phyloP scores from a whole-genome alignment of 1,140 invertebrate species.

The Rhyacophila brunnea region DNA sequence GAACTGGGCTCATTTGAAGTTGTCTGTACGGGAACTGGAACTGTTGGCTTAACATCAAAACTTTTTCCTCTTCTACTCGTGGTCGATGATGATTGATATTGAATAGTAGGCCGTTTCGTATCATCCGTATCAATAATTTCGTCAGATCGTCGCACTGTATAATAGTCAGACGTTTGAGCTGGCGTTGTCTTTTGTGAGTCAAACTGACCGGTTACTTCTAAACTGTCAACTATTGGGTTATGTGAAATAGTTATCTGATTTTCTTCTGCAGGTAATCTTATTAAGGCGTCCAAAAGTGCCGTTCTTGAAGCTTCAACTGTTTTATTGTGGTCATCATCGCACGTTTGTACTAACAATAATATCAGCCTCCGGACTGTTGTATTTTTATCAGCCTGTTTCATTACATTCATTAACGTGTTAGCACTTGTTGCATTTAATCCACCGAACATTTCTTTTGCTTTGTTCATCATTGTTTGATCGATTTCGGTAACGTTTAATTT shows the following conservation, averaged over 20 bases:
- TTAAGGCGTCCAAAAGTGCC: conserved; percentile 64
- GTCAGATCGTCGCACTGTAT: conserved; percentile 41
- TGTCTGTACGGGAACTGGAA: conserved; percentile 28
- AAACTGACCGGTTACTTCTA: conserved; percentile 34
- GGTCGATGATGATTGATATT: not conserved
- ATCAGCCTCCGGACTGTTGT: conserved; percentile 72
- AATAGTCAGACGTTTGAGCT: conserved; percentile 34
- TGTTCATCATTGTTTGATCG: conserved; percentile 59
- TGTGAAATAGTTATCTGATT: conserved; percentile 52
- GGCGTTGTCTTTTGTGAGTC: conserved; percentile 39
- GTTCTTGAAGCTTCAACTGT: conserved; percentile 62
- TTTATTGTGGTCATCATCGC: conserved; percentile 68
- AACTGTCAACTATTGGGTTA: conserved; percentile 33
- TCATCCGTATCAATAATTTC: conserved; percentile 35
- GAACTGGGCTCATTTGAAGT: conserved; percentile 31
- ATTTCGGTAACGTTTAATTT: conserved; percentile 36
- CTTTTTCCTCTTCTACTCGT: conserved; percentile 46
- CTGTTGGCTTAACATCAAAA: conserved; percentile 41
- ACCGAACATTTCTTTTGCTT: conserved; percentile 71
- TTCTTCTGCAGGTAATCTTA: conserved; percentile 58
- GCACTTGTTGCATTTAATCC: conserved; percentile 72
- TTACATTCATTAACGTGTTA: conserved; percentile 71
- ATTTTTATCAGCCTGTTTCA: conserved; percentile 77
- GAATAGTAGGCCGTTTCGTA: conserved; percentile 18
- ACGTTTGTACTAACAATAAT: conserved; percentile 72